Percentiles rank a stretch among this genome's conserved stretches.
These are phyloP conservation scores for Eulemur rubriventer DNA, from an alignment of 2,797 vertebrate genomes.

Conservation along the genomic window DNA sequence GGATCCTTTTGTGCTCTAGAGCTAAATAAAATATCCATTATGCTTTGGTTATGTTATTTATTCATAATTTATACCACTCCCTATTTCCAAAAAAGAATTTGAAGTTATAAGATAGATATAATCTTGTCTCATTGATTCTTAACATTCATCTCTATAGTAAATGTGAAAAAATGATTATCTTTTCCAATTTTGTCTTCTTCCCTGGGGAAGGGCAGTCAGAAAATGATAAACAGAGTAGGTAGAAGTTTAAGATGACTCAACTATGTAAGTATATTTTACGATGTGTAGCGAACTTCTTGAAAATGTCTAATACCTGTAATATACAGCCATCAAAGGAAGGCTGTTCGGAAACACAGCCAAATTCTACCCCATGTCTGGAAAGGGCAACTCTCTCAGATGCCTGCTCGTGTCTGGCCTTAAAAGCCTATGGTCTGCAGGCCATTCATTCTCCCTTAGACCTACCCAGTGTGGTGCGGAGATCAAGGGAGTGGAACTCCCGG, in stretches of 20 bases:
- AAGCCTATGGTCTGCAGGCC: not conserved
- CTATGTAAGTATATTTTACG: not conserved
- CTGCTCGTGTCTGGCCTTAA: rapidly evolving
- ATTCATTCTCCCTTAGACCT: rapidly evolving
- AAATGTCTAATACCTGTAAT: not conserved
- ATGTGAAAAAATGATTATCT: not conserved
- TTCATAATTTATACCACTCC: not conserved
- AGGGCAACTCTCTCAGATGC: not conserved
- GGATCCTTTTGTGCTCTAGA: not conserved
- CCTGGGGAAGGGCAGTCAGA: conserved; percentile 23
- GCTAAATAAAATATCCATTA: conserved; percentile 33
- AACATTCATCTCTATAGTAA: not conserved
- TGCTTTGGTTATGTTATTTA: not conserved
- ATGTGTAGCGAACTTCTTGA: not conserved
- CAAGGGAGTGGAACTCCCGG: not conserved
- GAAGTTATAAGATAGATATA: not conserved
- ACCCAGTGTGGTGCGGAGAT: rapidly evolving
- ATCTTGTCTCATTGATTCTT: not conserved
- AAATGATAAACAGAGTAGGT: not conserved
- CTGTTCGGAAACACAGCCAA: not conserved
- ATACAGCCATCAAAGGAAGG: not conserved
- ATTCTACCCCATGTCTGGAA: not conserved
- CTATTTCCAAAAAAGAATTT: not conserved
- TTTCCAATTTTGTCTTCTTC: not conserved
- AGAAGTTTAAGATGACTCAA: conserved; percentile 1